Evolutionary conservation across 1,140 invertebrate species (phyloP), one percentile per base, ranked within the genome.

Genomic region (Gryllus bimaculatus): DNA sequence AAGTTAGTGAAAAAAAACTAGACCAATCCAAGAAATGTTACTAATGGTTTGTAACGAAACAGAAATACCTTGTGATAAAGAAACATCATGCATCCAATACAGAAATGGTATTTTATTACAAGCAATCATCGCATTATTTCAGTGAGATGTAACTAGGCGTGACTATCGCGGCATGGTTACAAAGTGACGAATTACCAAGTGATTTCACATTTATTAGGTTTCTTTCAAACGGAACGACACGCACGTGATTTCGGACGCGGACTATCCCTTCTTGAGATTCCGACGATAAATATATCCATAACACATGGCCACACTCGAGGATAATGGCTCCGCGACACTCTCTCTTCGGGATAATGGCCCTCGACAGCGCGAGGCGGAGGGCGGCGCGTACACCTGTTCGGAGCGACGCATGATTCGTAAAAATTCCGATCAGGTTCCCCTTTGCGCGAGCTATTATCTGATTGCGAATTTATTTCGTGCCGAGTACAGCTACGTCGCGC

Each of bases 391-490:
- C 54, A 66, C 54, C 54, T 66, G 54, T 66, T 13, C 10, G 54
- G 54, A 13, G 10, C 10, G 54, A 66, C 54, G 54, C 54, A 18
- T 10, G 54, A 66, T 66, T 66, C 54, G 54, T 66, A 66, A 66
- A 66, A 66, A 66, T 66, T 66, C 54, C 54, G 54, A 66, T 66
- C 54, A 66, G 54, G 54, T 66, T 66, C 18, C 54, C 54, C 54
- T 66, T 66, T 13, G 54, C 54, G 3, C 54, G 54, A 66, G 18
- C 0, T 66, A 66, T 18, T 66, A 66, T 66, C 54, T 66, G 54
- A 66, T 66, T 66, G 54, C 54, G 54, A 66, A 66, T 66, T 66
- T 66, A 66, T 66, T 66, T 66, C 54, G 54, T 66, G 54, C 54
- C 54, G 7, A 66, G 54, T 66, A 10, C 18, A 10, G 54, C 54